Evolutionary conservation across 2,888 invertebrate genomes (phyloP).

Genomic region (Sesamia inferens): DNA sequence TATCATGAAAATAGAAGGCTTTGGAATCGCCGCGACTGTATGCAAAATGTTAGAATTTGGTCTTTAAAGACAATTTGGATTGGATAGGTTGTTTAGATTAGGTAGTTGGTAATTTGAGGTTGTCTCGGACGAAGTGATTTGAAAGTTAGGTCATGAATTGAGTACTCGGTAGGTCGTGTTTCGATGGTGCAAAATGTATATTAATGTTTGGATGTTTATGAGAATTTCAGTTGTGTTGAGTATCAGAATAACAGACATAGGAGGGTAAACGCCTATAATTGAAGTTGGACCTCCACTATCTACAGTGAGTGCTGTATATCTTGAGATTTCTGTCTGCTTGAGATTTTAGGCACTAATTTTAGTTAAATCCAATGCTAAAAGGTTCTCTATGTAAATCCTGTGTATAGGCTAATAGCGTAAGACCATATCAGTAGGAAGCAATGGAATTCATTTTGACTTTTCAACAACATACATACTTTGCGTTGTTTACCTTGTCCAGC

Average conservation of each 20-base stretch:
- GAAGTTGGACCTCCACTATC: too few species aligned
- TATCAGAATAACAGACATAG: neutral
- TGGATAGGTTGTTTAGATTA: neutral
- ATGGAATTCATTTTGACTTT: too few species aligned
- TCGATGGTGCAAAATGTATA: neutral
- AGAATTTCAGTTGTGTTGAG: neutral
- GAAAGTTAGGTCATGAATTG: neutral
- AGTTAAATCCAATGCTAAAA: too few species aligned
- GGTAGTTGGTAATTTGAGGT: neutral
- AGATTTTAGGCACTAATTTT: neutral
- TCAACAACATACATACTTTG: too few species aligned
- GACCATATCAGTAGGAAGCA: too few species aligned
- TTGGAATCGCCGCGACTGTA: conserved; percentile 18
- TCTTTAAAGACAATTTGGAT: neutral
- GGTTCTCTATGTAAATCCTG: too few species aligned
- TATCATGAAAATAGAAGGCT: conserved; percentile 60
- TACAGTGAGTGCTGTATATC: neutral
- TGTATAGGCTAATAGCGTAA: too few species aligned
- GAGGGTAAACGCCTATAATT: neutral
- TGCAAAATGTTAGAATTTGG: conserved; percentile 14
- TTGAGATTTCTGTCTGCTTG: neutral
- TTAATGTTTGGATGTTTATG: neutral
- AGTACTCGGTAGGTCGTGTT: neutral
- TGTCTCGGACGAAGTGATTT: neutral
- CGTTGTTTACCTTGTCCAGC: too few species aligned